Conservation (phyloP, 2,797 vertebrate species). For the Telmatherina bonti region DNA sequence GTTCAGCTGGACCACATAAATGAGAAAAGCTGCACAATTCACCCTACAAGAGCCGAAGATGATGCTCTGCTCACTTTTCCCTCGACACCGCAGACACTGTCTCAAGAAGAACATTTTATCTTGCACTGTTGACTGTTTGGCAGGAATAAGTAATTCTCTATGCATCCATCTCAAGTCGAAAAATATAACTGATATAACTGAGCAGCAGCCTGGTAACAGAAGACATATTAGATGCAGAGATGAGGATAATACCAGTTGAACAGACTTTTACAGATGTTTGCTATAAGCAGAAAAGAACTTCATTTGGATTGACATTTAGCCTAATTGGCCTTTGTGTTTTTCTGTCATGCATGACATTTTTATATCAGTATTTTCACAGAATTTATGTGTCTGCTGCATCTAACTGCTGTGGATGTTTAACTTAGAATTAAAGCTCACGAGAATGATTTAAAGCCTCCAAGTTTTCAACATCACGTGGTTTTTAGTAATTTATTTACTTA, state of each 20-base stretch:
- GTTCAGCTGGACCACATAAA: conserved; percentile 75
- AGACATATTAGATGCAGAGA: conserved; percentile 9
- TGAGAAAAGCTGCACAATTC: conserved; percentile 64
- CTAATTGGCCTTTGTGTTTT: background rate
- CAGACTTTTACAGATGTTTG: background rate
- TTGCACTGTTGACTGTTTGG: conserved; percentile 35
- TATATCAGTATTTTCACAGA: background rate
- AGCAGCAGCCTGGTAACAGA: conserved; percentile 16
- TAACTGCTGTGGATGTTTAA: background rate
- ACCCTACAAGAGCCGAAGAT: conserved; percentile 33
- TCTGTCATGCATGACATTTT: background rate
- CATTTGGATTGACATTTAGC: background rate
- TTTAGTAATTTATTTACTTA: too few species aligned
- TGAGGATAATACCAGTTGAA: conserved; percentile 15
- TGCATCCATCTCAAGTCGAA: conserved; percentile 36
- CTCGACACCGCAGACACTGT: conserved; percentile 32
- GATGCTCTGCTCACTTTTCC: conserved; percentile 47
- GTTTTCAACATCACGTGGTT: too few species aligned
- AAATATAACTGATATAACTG: conserved; percentile 13
- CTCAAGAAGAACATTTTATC: conserved; percentile 47
- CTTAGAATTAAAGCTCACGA: background rate
- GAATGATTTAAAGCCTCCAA: background rate
- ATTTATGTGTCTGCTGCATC: background rate
- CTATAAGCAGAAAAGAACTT: background rate
- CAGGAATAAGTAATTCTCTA: conserved; percentile 28